Evolutionary conservation across 2,797 vertebrate species (phyloP).

Genomic region (Nasua narica): DNA sequence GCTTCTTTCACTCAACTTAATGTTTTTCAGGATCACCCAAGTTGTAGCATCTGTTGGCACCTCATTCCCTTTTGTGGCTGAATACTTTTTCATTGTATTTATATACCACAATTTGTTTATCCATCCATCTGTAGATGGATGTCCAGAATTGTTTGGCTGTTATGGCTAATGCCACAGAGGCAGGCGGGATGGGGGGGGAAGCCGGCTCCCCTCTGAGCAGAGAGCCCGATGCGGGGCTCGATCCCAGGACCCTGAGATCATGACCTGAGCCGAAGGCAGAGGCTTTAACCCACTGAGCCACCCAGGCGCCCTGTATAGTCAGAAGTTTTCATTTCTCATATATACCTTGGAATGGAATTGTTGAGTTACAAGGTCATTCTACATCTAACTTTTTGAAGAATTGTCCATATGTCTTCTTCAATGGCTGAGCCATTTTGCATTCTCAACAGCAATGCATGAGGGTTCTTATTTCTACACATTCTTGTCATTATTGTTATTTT

Average conservation of each 20-base stretch:
- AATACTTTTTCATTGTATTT: background rate
- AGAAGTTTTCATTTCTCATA: background rate
- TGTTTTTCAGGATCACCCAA: background rate
- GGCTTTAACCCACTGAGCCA: too few species aligned
- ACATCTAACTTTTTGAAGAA: background rate
- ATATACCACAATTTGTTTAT: background rate
- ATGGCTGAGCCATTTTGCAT: background rate
- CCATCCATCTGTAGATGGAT: background rate
- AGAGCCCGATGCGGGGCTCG: too few species aligned
- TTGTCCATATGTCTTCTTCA: background rate
- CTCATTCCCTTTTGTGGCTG: background rate
- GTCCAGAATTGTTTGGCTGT: background rate
- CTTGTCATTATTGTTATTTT: background rate
- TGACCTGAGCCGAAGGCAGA: too few species aligned
- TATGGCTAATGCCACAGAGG: background rate
- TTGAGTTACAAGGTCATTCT: background rate
- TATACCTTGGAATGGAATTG: too few species aligned
- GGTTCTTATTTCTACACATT: background rate
- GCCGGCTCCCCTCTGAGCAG: too few species aligned
- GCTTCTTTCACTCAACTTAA: background rate
- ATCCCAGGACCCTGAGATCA: too few species aligned
- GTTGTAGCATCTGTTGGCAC: background rate
- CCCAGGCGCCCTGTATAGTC: too few species aligned
- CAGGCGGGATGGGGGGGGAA: too few species aligned
- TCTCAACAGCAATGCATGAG: background rate